phyloP scores from a whole-genome alignment of 2,797 vertebrate species.

The Ispidina lecontei region DNA sequence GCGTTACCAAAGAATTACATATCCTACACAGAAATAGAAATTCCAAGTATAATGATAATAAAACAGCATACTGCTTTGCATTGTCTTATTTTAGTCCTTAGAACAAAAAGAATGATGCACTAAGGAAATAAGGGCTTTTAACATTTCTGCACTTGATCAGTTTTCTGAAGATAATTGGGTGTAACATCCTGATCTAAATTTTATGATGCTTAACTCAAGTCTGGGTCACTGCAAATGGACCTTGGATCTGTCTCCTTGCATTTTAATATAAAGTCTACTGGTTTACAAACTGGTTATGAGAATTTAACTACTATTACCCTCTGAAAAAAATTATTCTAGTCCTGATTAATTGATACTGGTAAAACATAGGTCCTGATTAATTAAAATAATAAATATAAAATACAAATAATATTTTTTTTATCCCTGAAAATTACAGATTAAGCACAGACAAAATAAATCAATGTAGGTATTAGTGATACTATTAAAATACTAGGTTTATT shows the following conservation, averaged over 20 bases:
- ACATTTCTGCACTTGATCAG: background rate
- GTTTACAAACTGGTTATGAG: background rate
- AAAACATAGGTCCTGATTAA: background rate
- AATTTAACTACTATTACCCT: background rate
- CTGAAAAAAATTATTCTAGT: background rate
- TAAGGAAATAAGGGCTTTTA: background rate
- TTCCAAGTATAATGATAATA: background rate
- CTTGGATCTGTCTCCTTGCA: background rate
- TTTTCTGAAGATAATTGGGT: background rate
- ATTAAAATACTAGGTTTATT: conserved; percentile 19
- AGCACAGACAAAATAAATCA: background rate
- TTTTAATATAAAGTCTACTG: background rate
- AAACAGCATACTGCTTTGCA: background rate
- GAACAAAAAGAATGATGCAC: background rate
- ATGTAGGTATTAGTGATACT: background rate
- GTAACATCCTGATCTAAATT: background rate
- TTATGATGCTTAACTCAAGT: background rate
- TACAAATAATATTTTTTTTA: too few species aligned
- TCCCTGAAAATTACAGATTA: background rate
- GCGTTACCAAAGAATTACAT: background rate
- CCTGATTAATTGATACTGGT: background rate
- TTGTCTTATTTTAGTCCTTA: background rate
- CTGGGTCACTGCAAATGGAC: background rate
- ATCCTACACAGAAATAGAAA: background rate
- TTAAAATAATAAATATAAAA: too few species aligned